Evolutionary conservation across 2,888 invertebrate species (phyloP), one percentile per base, ranked within the genome.

Genomic region (Limnephilus lunatus): DNA sequence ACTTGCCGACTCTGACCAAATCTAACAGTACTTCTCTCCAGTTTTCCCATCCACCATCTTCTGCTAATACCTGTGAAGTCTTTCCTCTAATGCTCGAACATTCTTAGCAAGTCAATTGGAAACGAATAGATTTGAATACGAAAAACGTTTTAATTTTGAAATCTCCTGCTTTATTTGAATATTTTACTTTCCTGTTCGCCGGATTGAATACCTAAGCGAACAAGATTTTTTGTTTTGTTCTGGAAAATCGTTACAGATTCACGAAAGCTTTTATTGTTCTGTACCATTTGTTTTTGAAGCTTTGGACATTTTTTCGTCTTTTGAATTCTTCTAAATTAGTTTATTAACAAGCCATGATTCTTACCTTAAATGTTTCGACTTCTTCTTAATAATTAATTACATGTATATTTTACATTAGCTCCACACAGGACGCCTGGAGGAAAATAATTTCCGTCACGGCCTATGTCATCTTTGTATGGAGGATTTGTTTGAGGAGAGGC

Each of bases 51-150:
- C 53, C 7, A 5, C 53, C 53, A 53, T 19, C 53, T 53, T 53
- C 53, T 53, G 1, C 68, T 68, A n/a, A 19, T 25, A 68, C n/a
- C 68, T 68, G 68, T n/a, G 7, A 25, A 68, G 25, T 68, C 68
- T 25, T 9, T 68, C 68, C n/a, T 68, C 25, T 68, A n/a, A 68
- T 68, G 5, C 68, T n/a, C 68, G 68, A 68, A 68, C 68, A 68
- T 68, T 68, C 68, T 68, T 68, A 68, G 68, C 68, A 68, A 68
- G 68, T 68, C 68, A 68, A 68, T 68, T 68, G 68, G 68, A 68
- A 68, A n/a, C 25, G 68, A 68, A 68, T 68, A 68, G 68, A 68
- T 68, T 68, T 68, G 68, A 68, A 68, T 68, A 68, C 68, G 68
- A 68, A 25, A 68, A 68, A n/a, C 25, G 68, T 68, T 68, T 68